Percentiles rank a stretch among this genome's conserved stretches.
Conservation (phyloP, 2,113 vertebrate species). For the Spizaetus ornatus region DNA sequence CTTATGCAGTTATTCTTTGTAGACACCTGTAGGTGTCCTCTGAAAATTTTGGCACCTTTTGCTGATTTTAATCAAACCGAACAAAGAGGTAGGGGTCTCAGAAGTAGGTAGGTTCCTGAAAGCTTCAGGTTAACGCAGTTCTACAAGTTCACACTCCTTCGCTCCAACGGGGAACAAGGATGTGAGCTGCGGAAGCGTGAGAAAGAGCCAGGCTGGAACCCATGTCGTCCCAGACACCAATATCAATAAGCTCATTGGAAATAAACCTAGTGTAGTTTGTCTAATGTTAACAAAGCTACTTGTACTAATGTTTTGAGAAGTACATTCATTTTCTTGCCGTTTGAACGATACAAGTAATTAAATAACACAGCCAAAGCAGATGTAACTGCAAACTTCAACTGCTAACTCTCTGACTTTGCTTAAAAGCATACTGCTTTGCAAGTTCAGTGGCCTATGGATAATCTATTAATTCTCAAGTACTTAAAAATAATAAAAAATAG, state of each 20-base stretch:
- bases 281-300: not conserved
- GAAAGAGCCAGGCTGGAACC: not conserved
- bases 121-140: not conserved
- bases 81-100: not conserved
- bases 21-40: not conserved
- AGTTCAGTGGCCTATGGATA: not conserved
- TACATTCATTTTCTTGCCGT: not conserved
- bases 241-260: not conserved
- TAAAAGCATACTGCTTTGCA: not conserved
- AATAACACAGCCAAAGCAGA: not conserved
- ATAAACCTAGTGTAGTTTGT: not conserved
- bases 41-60: not conserved
- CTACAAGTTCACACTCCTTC: not conserved
- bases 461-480: not conserved
- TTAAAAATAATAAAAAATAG: not conserved
- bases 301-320: not conserved
- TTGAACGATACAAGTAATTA: not conserved
- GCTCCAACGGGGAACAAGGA: not conserved
- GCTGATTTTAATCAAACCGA: not conserved
- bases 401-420: not conserved
- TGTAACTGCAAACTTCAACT: not conserved
- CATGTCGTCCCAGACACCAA: not conserved
- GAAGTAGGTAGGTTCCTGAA: not conserved
- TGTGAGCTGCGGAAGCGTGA: not conserved
- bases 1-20: not conserved